Percentiles rank a stretch among this genome's conserved stretches.
Evolutionary conservation across 2,888 invertebrate genomes (phyloP).

Genomic region (Pandemis corylana): DNA sequence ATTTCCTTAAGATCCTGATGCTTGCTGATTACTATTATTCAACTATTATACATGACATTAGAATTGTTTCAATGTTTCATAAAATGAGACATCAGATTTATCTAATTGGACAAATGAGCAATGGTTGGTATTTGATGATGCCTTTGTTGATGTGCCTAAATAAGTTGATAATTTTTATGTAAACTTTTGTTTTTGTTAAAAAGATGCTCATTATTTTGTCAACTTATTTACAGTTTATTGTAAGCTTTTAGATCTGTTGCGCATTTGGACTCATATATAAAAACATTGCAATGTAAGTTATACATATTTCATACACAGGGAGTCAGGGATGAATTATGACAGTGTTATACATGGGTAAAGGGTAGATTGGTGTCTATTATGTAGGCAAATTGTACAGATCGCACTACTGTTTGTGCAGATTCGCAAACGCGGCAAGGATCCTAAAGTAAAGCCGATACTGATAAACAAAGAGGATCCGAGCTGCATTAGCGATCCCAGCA

Average conservation of each 20-base stretch:
- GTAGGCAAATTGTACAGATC: constrained; percentile 9
- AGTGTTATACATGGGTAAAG: background rate
- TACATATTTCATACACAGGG: too few species aligned
- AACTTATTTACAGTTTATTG: background rate
- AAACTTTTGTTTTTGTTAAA: too few species aligned
- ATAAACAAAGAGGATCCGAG: constrained; percentile 89
- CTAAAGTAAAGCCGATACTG: constrained; percentile 90
- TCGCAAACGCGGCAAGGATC: constrained; percentile 88
- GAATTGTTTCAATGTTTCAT: too few species aligned
- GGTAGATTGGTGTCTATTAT: background rate
- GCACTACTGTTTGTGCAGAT: constrained; percentile 72
- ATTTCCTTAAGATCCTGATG: constrained; percentile 2
- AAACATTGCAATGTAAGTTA: too few species aligned
- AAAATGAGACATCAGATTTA: background rate
- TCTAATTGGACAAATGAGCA: background rate
- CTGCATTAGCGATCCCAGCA: constrained; percentile 81
- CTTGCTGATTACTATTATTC: constrained; percentile 11
- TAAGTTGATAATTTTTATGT: background rate
- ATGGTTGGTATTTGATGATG: background rate
- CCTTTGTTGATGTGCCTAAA: background rate
- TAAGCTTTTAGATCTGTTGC: background rate
- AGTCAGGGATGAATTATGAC: background rate
- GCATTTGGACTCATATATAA: too few species aligned
- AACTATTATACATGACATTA: background rate
- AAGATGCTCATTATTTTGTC: background rate